Evolutionary conservation across 2,797 vertebrate genomes (phyloP).

Genomic region (Spea hammondii): DNA sequence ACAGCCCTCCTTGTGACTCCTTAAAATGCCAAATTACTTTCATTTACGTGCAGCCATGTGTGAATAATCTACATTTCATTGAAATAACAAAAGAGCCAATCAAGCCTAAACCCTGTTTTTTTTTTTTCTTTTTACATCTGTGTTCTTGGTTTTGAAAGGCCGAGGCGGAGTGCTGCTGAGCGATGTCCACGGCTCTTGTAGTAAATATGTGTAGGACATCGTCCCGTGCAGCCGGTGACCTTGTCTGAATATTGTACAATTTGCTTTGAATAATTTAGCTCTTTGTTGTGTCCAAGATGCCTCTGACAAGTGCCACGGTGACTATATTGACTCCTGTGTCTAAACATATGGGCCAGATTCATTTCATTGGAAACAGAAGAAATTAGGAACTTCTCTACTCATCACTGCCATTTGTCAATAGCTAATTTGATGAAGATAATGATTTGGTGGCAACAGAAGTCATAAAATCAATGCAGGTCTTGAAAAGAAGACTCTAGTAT

Average conservation of each 20-base stretch:
- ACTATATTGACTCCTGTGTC: conserved; percentile 28
- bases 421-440: conserved; percentile 11
- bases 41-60: conserved; percentile 13
- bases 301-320: conserved; percentile 22
- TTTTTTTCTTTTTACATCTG: conserved; percentile 40
- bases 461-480: background rate
- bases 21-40: background rate
- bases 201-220: conserved; percentile 43
- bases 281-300: conserved; percentile 38
- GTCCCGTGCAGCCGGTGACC: conserved; percentile 13
- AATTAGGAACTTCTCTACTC: background rate
- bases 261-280: conserved; percentile 49
- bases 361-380: conserved; percentile 1
- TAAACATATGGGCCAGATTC: conserved; percentile 34
- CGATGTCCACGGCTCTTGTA: conserved; percentile 17
- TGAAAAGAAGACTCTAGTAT: background rate
- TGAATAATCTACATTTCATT: conserved; percentile 18
- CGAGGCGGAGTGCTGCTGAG: conserved; percentile 5
- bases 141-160: conserved; percentile 23
- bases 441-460: background rate
- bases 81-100: conserved; percentile 31
- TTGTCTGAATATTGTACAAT: conserved; percentile 40
- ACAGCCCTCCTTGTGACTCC: conserved; percentile 31
- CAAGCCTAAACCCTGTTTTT: conserved; percentile 32
- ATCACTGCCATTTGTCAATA: conserved; percentile 4